Conservation (phyloP, 1,140 invertebrate genomes). For the Lutraria rhynchaena region DNA sequence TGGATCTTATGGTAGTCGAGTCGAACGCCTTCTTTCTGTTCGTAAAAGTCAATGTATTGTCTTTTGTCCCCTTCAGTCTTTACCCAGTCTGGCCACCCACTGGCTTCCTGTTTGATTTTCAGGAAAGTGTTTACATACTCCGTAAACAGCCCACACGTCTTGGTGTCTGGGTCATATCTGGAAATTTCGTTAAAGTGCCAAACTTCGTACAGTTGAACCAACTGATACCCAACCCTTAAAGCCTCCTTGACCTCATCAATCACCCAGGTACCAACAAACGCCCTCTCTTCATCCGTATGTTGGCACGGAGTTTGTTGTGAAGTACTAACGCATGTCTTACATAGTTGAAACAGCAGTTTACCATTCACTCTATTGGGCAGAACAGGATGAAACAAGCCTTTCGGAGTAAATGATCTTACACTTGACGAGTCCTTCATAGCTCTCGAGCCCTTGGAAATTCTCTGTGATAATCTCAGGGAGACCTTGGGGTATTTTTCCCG, state of each 20-base stretch:
- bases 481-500: conserved; percentile 76
- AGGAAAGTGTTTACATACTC: too few species aligned
- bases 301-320: conserved; percentile 22
- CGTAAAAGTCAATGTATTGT: too few species aligned
- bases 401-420: conserved; percentile 22
- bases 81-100: too few species aligned
- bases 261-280: conserved; percentile 9
- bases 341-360: conserved; percentile 50
- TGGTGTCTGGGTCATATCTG: too few species aligned
- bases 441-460: conserved; percentile 58
- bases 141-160: too few species aligned
- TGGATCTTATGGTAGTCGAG: too few species aligned
- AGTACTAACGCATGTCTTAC: conserved; percentile 33
- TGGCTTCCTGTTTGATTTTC: too few species aligned
- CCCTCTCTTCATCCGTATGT: conserved; percentile 7
- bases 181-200: too few species aligned
- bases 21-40: too few species aligned
- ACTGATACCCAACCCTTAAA: too few species aligned
- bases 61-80: too few species aligned
- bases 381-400: conserved; percentile 41
- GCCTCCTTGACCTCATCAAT: conserved; percentile 19
- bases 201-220: too few species aligned
- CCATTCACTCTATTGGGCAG: conserved; percentile 5
- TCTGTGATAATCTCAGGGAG: conserved; percentile 77
- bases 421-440: conserved; percentile 47